Evolutionary conservation across 2,113 vertebrate species (phyloP).

Genomic region (Genyomyrus donnyi): DNA sequence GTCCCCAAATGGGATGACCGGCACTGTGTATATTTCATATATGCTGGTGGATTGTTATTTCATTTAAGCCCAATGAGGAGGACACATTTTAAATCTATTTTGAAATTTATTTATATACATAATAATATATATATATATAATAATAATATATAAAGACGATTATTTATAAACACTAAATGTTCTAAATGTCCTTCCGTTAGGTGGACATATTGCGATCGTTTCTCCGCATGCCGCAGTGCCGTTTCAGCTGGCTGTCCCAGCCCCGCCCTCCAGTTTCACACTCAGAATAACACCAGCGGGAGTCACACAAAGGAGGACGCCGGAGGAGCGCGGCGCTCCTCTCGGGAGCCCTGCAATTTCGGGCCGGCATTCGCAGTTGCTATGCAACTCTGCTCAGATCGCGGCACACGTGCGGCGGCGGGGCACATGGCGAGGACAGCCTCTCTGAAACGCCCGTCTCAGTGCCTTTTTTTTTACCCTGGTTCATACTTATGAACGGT

Average conservation of each 20-base stretch:
- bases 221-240: not conserved
- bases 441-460: not conserved
- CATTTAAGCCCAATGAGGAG: not conserved
- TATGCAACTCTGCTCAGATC: not conserved
- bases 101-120: not conserved
- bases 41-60: not conserved
- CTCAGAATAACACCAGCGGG: not conserved
- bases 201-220: too few species aligned
- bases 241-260: not conserved
- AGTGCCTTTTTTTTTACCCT: too few species aligned
- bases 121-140: not conserved
- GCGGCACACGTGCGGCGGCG: not conserved
- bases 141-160: not conserved
- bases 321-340: not conserved
- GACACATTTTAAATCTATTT: not conserved
- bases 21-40: not conserved
- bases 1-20: not conserved
- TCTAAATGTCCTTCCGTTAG: not conserved
- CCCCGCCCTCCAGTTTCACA: not conserved
- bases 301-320: not conserved
- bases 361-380: constrained; percentile 4
- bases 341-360: not conserved
- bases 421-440: not conserved
- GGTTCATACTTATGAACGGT: not conserved
- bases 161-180: not conserved